These are phyloP conservation scores for Drosophila mimetica DNA, from an alignment of 2,888 invertebrate genomes.

Conservation along the genomic window DNA sequence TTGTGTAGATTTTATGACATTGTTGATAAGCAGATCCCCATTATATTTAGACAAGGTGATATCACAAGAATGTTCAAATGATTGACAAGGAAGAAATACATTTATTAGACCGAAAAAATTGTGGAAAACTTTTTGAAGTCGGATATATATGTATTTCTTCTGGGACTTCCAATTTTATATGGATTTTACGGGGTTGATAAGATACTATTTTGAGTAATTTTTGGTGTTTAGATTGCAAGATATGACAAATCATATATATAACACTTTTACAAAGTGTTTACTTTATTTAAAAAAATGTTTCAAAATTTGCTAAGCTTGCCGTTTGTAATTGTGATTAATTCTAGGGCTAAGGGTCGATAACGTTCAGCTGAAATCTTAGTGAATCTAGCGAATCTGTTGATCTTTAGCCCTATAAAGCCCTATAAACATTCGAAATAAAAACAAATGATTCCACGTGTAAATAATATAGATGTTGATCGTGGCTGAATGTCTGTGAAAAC, in stretches of 20 bases:
- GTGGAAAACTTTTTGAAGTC: background rate
- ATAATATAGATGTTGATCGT: background rate
- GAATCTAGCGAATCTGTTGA: background rate
- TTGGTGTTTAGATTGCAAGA: too few relatives aligned
- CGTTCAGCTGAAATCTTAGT: constrained; percentile 1
- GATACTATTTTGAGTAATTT: background rate
- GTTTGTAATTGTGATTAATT: constrained; percentile 45
- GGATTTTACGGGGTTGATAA: background rate
- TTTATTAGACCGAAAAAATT: background rate
- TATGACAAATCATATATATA: too few relatives aligned
- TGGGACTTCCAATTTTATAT: background rate
- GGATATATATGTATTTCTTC: background rate
- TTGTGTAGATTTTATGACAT: constrained; percentile 25
- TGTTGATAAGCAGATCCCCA: background rate
- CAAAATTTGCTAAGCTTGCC: background rate
- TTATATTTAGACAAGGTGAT: background rate
- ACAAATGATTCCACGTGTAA: constrained; percentile 13
- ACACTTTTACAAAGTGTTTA: background rate
- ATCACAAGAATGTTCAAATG: background rate
- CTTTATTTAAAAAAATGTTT: background rate
- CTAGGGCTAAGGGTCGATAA: constrained; percentile 1
- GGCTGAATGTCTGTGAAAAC: background rate
- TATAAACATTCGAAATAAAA: too few relatives aligned
- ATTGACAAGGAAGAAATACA: constrained; percentile 2
- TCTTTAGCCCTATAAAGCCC: background rate